Evolutionary conservation across 1,140 invertebrate genomes (phyloP), one percentile per base, ranked within the genome.

Genomic region (Drosophila lacertosa): DNA sequence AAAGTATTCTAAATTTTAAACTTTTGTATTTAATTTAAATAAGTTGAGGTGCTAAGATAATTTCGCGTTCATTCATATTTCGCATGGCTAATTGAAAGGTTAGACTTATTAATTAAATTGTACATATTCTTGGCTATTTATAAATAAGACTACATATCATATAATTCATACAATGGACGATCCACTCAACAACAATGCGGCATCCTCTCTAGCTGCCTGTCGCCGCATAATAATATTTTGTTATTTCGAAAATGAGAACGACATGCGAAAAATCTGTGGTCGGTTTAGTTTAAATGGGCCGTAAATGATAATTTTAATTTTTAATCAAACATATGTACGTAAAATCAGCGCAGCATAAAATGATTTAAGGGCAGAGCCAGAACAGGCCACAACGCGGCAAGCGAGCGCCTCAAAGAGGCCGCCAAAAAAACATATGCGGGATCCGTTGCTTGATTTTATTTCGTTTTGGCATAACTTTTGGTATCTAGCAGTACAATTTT

Each of bases 251-350:
- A 86, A 88, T 86, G 77, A 82, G 77, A 88, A 59, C 78, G 77
- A 89, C 60, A 82, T 88, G 81, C 81, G 81, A 81, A 72, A 89
- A 86, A 82, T 86, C 58, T 89, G 13, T 83, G 88, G 75, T 86
- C 88, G 88, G 88, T 90, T 90, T 89, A 73, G 59, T 83, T 86
- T 90, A 74, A 80, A 90, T 90, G 88, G 78, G 88, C 78, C 88
- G 81, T 83, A 79, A 89, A 89, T 77, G 88, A 90, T 90, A 82
- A 90, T 90, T 89, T 90, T 89, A 89, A 89, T 89, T 89, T 89
- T 89, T 86, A 89, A 89, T 89, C 82, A 90, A 90, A 90, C 88
- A 90, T 84, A 90, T 86, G 78, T 81, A 78, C 51, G 60, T 33
- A 40, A 74, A 74, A 75, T 62, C 66, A 74, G 55, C 65, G 60